Evolutionary conservation across 2,113 vertebrate species (phyloP), one percentile per base, ranked within the genome.

Genomic region (Nipponia nippon): DNA sequence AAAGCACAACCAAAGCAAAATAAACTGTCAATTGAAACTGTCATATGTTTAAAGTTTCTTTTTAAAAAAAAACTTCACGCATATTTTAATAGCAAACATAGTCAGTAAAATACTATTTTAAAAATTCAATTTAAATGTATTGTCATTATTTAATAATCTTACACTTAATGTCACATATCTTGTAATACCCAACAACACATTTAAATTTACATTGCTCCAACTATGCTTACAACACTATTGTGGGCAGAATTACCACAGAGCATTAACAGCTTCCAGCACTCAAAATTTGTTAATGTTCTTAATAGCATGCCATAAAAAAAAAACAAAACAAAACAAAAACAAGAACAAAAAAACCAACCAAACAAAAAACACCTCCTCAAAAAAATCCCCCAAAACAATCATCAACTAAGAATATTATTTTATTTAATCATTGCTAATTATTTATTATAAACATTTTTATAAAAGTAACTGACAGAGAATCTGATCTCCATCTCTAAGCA

Each of bases 361-460:
- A 5, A 7, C 8, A 13, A 30, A 29, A 42, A 42, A 5, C 40
- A 42, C 40, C 40, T 42, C 40, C 3, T 13, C 19, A 8, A 4
- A 10, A 52, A 44, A 23, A 10, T 4, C 16, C 7, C 3, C 0
- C 2, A 38, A 52, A 67, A 2, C 14, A 52, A 55, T 2, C 2
- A 40, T 16, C 3, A 62, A 11, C 2, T 3, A 67, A 50, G 4
- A 63, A 59, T 27, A 50, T 12, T 0, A 69, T 75, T 81, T 67
- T 40, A 17, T 65, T 85, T 65, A 59, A 61, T 56, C 1, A 16
- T 47, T 42, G 3, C 0, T 79, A 50, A 32, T 29, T n/a, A 38
- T 8, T 63, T 62, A 21, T 67, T 66, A 40, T 13, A 63, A 46
- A 75, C 1, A 12, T 70, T 55, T 91, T 75, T 36, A 27, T 46